Evolutionary conservation across 2,888 invertebrate species (phyloP).

Genomic region (Parnassius apollo): DNA sequence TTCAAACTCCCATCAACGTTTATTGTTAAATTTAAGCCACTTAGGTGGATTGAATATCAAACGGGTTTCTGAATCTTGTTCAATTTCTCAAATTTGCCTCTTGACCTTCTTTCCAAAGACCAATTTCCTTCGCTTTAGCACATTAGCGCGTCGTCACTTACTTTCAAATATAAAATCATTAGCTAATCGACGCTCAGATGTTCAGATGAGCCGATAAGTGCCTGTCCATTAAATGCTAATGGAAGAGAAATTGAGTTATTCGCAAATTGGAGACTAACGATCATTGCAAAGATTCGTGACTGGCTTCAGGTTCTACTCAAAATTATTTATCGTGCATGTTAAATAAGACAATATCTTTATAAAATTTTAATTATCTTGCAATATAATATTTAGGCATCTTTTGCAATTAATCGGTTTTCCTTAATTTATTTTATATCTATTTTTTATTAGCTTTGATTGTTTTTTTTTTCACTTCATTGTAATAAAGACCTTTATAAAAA

Average conservation of each 20-base stretch:
- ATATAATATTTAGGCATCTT: too few relatives aligned
- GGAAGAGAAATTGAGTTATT: slow-evolving; percentile 68
- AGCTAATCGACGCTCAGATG: slow-evolving; percentile 40
- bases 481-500: too few relatives aligned
- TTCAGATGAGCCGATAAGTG: slow-evolving; percentile 63
- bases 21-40: too few relatives aligned
- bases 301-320: neutral
- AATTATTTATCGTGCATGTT: too few relatives aligned
- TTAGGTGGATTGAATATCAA: too few relatives aligned
- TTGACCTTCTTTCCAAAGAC: slow-evolving; percentile 3
- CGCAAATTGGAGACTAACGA: slow-evolving; percentile 43
- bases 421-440: too few relatives aligned
- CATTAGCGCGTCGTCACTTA: slow-evolving; percentile 35
- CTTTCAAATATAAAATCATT: slow-evolving; percentile 47
- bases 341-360: too few relatives aligned
- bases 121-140: slow-evolving; percentile 19
- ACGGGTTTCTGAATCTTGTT: slow-evolving; percentile 1
- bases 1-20: too few relatives aligned
- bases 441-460: too few relatives aligned
- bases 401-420: too few relatives aligned
- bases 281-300: neutral
- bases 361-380: too few relatives aligned
- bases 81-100: slow-evolving; percentile 14
- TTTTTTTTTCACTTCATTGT: too few relatives aligned
- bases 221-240: slow-evolving; percentile 62